Conservation (phyloP, 2,797 vertebrate genomes). For the Avahi laniger region DNA sequence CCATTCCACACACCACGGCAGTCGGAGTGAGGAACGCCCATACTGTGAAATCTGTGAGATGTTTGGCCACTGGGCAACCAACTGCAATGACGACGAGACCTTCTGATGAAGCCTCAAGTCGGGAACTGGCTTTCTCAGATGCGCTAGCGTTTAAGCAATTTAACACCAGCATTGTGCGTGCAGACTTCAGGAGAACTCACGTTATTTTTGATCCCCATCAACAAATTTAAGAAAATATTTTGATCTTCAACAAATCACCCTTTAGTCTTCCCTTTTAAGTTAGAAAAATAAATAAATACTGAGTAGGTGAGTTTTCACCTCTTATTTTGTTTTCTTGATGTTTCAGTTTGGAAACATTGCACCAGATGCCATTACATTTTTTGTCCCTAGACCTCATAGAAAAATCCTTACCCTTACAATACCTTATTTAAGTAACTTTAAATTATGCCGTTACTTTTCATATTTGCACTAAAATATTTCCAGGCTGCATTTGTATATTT, state of each 20-base stretch:
- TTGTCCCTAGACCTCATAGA: conserved; percentile 48
- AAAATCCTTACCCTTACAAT: conserved; percentile 70
- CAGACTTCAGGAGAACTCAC: conserved; percentile 63
- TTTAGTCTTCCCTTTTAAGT: conserved; percentile 60
- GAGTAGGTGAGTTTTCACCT: conserved; percentile 78
- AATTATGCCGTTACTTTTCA: conserved; percentile 85
- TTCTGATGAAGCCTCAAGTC: conserved; percentile 83
- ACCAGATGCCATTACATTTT: conserved; percentile 53
- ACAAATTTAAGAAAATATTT: conserved; percentile 64
- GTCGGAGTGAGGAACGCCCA: conserved; percentile 89
- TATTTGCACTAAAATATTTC: conserved; percentile 88
- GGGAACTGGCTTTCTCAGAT: background rate
- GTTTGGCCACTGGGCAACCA: conserved; percentile 94
- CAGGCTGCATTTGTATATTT: conserved; percentile 85
- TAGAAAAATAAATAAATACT: conserved; percentile 78
- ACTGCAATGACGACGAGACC: conserved; percentile 97
- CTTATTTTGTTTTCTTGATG: conserved; percentile 75
- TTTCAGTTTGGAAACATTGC: conserved; percentile 61
- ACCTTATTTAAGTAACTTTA: conserved; percentile 86
- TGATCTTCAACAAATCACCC: conserved; percentile 69
- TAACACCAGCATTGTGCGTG: conserved; percentile 75
- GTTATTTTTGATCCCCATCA: background rate
- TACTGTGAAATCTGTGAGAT: conserved; percentile 98
- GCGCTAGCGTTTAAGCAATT: background rate
- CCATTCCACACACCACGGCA: conserved; percentile 93